Percentiles rank a stretch among this genome's conserved stretches.
Conservation (phyloP, 2,888 invertebrate species). For the Capitulum mitella region DNA sequence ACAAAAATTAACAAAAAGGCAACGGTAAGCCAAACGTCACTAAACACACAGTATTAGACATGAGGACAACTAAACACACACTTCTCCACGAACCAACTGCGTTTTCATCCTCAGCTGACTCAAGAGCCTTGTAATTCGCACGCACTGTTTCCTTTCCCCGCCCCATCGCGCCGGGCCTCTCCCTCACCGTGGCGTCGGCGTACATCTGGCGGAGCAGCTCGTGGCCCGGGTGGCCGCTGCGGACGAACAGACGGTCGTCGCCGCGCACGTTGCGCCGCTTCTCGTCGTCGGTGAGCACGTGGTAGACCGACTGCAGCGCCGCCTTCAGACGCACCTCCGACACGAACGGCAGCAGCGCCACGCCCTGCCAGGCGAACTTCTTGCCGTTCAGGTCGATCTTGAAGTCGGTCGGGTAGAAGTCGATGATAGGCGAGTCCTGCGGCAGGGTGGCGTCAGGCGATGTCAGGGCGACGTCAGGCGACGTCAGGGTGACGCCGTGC, state of each 20-base stretch:
- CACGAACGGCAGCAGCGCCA: conserved; percentile 94
- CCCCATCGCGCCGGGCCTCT: background rate
- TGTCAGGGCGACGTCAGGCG: no score
- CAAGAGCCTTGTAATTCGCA: no score
- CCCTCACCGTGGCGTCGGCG: conserved; percentile 44
- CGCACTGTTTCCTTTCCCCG: no score
- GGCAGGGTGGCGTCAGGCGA: no score
- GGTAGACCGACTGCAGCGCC: conserved; percentile 73
- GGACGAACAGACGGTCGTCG: conserved; percentile 81
- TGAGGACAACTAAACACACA: no score
- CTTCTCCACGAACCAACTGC: no score
- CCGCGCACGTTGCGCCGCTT: conserved; percentile 78
- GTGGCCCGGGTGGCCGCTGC: conserved; percentile 61
- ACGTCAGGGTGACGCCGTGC: no score
- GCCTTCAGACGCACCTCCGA: conserved; percentile 73
- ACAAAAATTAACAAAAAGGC: no score
- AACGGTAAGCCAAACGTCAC: no score
- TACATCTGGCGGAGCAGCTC: conserved; percentile 63
- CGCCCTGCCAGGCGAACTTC: conserved; percentile 99
- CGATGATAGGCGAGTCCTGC: conserved; percentile 81
- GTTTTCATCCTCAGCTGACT: no score
- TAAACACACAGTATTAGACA: no score
- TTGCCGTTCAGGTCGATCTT: conserved; percentile 95
- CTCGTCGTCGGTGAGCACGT: conserved; percentile 72
- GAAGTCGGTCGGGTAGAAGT: conserved; percentile 97